These are phyloP conservation scores for Thera britannica DNA, from an alignment of 2,888 invertebrate genomes.

Conservation along the genomic window DNA sequence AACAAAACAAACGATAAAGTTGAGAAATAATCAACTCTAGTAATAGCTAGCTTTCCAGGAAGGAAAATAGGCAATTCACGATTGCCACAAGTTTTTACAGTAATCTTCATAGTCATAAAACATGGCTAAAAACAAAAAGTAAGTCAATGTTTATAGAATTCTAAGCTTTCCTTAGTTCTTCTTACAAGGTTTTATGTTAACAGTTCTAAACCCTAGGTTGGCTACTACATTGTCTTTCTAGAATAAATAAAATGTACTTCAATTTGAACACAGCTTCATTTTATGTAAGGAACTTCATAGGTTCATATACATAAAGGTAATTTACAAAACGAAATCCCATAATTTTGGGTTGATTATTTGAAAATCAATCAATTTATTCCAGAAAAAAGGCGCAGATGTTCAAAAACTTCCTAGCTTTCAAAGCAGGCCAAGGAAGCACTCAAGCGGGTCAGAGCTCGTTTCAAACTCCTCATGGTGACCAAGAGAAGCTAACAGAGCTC, in stretches of 20 bases:
- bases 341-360: too few species aligned
- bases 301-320: too few species aligned
- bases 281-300: too few species aligned
- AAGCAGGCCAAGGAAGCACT: slow-evolving; percentile 14
- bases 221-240: too few species aligned
- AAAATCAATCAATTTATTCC: background rate
- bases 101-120: background rate
- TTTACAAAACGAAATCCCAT: too few species aligned
- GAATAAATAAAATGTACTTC: too few species aligned
- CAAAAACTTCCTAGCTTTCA: slow-evolving; percentile 27
- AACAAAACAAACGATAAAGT: too few species aligned
- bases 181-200: too few species aligned
- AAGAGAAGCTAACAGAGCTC: slow-evolving; percentile 34
- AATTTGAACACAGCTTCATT: too few species aligned
- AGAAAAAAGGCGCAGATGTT: slow-evolving; percentile 32
- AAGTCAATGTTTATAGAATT: background rate
- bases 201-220: too few species aligned
- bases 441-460: background rate
- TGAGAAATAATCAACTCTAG: too few species aligned
- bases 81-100: background rate
- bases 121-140: slow-evolving; percentile 30
- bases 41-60: background rate
- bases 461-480: slow-evolving; percentile 33
- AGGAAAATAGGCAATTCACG: background rate
- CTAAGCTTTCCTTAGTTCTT: too few species aligned